Base-by-base conservation (phyloP, 2,888 invertebrate genomes). In the Eulithis prunata region DNA sequence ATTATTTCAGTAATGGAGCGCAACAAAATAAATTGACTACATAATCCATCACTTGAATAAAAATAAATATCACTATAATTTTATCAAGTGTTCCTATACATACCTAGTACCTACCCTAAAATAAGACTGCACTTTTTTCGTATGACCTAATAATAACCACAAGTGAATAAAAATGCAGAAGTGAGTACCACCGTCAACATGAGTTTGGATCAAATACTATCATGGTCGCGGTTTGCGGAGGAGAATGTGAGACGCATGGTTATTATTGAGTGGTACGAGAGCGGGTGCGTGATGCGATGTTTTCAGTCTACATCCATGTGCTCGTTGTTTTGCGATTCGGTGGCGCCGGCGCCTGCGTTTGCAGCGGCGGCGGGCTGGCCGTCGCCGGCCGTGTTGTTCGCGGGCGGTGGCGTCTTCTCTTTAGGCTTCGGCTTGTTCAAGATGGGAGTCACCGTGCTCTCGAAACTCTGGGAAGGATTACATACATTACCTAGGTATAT, bases 341-440 rank as follows among this genome's bases (percentile, higher is more conserved):
- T 71, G 59, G 75, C 53, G 69, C 49, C 49, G 55, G 46, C 47
- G 6, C 13, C 5, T 1, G 32, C 32, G 32, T 21, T 21, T 21
- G 32, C n/a, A n/a, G n/a, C 49, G 75, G 69, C 54, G 71, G 77
- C 77, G 80, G 56, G 81, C 69, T 82, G 84, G 5, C 82, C 86
- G 79, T 83, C 86, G 66, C 81, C 86, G 52, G 79, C 80, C 32
- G 81, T 85, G 54, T 82, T 84, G 76, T 82, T 83, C 65, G 76
- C 82, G 7, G 93, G 93, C 7, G 93, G 93, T 1, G 93, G 93
- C 0, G 90, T 91, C 84, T 93, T 93, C 80, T 93, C 93, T 88
- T 98, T 98, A 7, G 99, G 98, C 87, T 98, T 98, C 59, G 98
- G 97, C 86, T 98, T 98, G 88, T 96, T 98, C 71, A 99, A 90